phyloP scores from a whole-genome alignment of 2,888 invertebrate species.

The Parelbella ahira region DNA sequence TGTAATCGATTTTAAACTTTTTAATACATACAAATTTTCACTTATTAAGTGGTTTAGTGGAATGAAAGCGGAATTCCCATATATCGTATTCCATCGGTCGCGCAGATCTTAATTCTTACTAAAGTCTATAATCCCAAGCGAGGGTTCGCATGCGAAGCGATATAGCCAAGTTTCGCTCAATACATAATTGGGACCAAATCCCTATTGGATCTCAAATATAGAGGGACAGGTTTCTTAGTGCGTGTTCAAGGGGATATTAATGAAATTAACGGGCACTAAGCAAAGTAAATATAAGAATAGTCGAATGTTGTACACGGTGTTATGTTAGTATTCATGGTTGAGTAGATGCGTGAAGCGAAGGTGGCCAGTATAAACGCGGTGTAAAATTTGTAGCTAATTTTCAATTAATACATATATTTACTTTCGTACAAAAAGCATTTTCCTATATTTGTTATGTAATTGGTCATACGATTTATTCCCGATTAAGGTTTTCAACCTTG shows the following conservation, averaged over 20 bases:
- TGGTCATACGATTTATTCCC: too few species aligned
- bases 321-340: too few species aligned
- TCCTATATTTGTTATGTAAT: too few species aligned
- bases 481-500: too few species aligned
- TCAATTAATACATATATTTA: too few species aligned
- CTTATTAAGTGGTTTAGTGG: too few species aligned
- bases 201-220: conserved; percentile 60
- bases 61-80: conserved; percentile 1
- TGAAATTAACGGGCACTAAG: conserved; percentile 69
- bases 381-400: too few species aligned
- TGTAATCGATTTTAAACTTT: too few species aligned
- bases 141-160: conserved; percentile 51
- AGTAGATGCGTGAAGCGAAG: too few species aligned
- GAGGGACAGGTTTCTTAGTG: conserved; percentile 66
- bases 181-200: conserved; percentile 76
- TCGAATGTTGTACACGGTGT: conserved; percentile 6
- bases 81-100: conserved; percentile 22
- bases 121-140: conserved; percentile 48
- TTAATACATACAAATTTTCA: too few species aligned
- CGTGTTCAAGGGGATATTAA: conserved; percentile 72
- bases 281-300: conserved; percentile 36
- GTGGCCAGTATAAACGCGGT: too few species aligned
- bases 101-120: conserved; percentile 28
- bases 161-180: conserved; percentile 65
- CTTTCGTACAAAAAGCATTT: too few species aligned